A percentile compares a stretch with the other conserved stretches of the same genome.
Conservation (phyloP, 1,140 invertebrate genomes). For the Pteromalus puparum region DNA sequence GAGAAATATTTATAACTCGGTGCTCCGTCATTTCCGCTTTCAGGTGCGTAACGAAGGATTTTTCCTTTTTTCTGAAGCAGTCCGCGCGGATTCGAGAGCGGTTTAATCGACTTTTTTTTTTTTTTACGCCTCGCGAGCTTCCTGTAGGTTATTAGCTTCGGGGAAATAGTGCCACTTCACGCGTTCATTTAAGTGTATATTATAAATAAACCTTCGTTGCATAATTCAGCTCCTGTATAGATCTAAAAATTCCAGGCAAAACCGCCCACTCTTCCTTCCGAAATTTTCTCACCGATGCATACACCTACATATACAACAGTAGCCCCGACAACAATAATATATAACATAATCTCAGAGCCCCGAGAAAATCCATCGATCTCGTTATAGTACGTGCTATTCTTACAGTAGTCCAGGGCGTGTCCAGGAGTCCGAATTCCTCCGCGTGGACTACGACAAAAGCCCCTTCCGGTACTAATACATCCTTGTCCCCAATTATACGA, state of each 20-base stretch:
- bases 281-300: not conserved
- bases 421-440: constrained; percentile 20
- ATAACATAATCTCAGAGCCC: not conserved
- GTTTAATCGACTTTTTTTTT: not conserved
- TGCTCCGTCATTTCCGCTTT: constrained; percentile 46
- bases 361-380: constrained; percentile 5
- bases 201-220: no score
- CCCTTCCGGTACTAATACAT: not conserved
- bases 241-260: not conserved
- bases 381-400: not conserved
- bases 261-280: not conserved
- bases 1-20: constrained; percentile 44
- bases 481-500: not conserved
- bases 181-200: not conserved
- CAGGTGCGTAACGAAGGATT: constrained; percentile 23
- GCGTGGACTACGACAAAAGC: not conserved
- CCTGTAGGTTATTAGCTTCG: not conserved
- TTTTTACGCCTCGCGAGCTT: not conserved
- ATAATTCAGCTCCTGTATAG: no score
- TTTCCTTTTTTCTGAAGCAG: not conserved
- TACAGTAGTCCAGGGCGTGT: not conserved
- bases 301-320: no score
- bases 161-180: not conserved
- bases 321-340: not conserved
- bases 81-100: not conserved